Evolutionary conservation across 2,113 vertebrate genomes (phyloP).

Genomic region (Brienomyrus brachyistius): DNA sequence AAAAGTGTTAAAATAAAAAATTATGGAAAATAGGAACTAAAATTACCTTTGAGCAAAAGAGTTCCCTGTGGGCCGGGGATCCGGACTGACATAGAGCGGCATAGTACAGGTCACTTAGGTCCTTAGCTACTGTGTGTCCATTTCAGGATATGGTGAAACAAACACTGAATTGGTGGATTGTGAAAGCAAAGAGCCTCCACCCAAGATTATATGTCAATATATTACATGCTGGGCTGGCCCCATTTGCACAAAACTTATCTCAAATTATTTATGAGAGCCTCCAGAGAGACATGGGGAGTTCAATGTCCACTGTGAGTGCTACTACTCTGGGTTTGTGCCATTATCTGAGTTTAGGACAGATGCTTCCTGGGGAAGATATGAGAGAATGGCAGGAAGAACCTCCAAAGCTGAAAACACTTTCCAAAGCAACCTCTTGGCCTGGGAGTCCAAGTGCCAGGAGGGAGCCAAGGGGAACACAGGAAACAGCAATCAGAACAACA

Average conservation of each 20-base stretch:
- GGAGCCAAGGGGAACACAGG: constrained; percentile 15
- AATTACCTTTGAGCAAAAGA: neutral
- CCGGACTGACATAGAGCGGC: neutral
- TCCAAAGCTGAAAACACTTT: constrained; percentile 19
- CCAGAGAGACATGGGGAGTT: constrained; percentile 13
- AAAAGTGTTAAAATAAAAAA: neutral
- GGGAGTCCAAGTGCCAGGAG: neutral
- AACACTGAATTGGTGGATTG: neutral
- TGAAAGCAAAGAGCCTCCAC: neutral
- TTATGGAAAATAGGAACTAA: neutral
- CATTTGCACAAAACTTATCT: neutral
- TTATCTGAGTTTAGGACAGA: constrained; percentile 39
- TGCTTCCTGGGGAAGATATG: constrained; percentile 56
- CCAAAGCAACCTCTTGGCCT: constrained; percentile 6
- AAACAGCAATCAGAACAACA: constrained; percentile 33
- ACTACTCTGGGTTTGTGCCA: constrained; percentile 19
- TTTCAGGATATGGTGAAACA: neutral
- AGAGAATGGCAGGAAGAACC: constrained; percentile 57
- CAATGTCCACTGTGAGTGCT: constrained; percentile 12
- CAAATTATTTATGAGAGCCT: neutral
- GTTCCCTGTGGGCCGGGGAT: neutral
- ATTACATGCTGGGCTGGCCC: neutral
- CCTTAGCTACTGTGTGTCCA: neutral
- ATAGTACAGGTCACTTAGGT: neutral
- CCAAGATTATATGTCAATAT: neutral